Evolutionary conservation across 2,888 invertebrate species (phyloP), one percentile per base, ranked within the genome.

Genomic region (Helleia helle): DNA sequence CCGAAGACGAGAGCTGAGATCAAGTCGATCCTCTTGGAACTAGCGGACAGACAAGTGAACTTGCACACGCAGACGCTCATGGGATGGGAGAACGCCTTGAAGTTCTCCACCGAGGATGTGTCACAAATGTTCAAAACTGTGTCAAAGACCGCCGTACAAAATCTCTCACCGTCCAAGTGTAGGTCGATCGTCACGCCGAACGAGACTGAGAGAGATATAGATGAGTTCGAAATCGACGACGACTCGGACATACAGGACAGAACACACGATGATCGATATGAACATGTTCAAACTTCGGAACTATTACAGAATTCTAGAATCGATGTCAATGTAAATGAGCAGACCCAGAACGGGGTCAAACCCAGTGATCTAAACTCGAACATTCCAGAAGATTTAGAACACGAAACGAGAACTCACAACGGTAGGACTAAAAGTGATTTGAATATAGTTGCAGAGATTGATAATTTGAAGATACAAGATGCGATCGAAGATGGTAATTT

Each of bases 41-140:
- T 79, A 0, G 80, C 81, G 0, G 66, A 73, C 5, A 53, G 64
- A n/a, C 77, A 80, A 41, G 64, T 79, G 0, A 44, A 45, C 30
- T 48, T 65, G 1, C 67, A 77, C 54, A 58, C 71, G 0, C 75
- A 75, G 29, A 52, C 65, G 0, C 46, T 71, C 1, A 46, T 52
- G 27, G 65, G 70, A 0, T 83, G 83, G 83, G 83, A 83, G 38
- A 56, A 65, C 36, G 79, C 79, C 0, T 47, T 77, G 0, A 65
- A 64, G 9, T 51, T 75, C 0, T 65, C 75, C 1, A 62, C 67
- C 0, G 76, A 73, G 0, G 65, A 69, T 28, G 44, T 59, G 0
- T 58, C 57, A 0, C 70, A 76, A 2, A 44, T 84, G 4, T 84
- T 84, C 55, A 77, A 81, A 39, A 83, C 83, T 0, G 83, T 84